Percentiles rank a stretch among this genome's conserved stretches.
Conservation (phyloP, 1,140 invertebrate species). For the Cotesia chilonis region DNA sequence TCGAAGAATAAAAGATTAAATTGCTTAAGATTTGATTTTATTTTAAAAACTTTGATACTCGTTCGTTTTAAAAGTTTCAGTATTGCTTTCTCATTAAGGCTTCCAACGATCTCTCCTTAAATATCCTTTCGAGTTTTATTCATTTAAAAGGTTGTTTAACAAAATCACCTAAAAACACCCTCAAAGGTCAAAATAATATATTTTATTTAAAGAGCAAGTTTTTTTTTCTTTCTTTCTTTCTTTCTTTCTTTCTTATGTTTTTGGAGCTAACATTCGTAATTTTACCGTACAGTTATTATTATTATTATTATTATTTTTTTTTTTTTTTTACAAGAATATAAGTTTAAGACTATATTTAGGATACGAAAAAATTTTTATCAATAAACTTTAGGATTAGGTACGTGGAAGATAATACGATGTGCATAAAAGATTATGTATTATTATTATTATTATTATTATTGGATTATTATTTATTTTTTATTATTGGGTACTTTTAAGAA, state of each 20-base stretch:
- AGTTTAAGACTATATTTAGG: neutral
- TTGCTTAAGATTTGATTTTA: neutral
- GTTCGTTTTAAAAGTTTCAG: neutral
- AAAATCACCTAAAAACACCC: too few relatives aligned
- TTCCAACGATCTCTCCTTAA: neutral
- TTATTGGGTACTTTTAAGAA: neutral
- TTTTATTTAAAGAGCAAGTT: too few relatives aligned
- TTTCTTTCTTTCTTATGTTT: too few relatives aligned
- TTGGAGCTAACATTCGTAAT: too few relatives aligned
- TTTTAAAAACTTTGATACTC: neutral
- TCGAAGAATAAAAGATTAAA: neutral
- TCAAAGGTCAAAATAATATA: too few relatives aligned
- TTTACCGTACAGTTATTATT: too few relatives aligned
- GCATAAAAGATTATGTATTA: constrained; percentile 10
- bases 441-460: neutral
- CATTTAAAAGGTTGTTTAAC: too few relatives aligned
- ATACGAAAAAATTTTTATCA: neutral
- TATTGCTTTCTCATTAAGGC: constrained; percentile 19
- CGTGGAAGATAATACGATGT: constrained; percentile 9
- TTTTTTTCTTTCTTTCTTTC: too few relatives aligned
- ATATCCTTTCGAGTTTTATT: neutral
- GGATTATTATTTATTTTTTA: neutral
- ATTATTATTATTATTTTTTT: too few relatives aligned
- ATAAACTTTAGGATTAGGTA: constrained; percentile 1
- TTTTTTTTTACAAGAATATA: neutral